These are phyloP conservation scores for Nomada goodeniana DNA, from an alignment of 2,888 invertebrate species.

Conservation along the genomic window DNA sequence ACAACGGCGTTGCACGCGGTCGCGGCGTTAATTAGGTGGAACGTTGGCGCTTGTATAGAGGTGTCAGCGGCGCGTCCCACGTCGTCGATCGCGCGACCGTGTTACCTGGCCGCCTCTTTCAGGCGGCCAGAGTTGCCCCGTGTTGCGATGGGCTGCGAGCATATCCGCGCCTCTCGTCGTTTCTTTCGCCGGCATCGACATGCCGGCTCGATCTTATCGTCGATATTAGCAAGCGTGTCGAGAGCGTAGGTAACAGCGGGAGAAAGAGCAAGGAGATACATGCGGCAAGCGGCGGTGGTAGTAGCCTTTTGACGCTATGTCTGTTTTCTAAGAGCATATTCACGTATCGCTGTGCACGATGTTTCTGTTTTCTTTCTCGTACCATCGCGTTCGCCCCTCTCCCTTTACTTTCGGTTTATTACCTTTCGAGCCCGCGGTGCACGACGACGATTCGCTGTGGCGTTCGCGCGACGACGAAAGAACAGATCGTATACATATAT, in stretches of 20 bases:
- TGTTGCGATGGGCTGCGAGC: conserved; percentile 35
- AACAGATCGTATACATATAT: not conserved
- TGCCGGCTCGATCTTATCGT: conserved; percentile 73
- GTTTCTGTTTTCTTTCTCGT: not conserved
- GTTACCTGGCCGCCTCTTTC: conserved; percentile 16
- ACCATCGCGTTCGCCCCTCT: too few relatives aligned
- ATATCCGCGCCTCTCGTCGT: conserved; percentile 39
- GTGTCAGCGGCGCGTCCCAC: conserved; percentile 59
- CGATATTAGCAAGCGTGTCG: conserved; percentile 76
- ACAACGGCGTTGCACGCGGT: conserved; percentile 61
- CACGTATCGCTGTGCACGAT: not conserved
- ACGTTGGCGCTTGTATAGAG: conserved; percentile 52
- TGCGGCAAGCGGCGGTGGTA: not conserved
- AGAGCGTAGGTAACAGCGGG: conserved; percentile 63
- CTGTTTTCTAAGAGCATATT: not conserved
- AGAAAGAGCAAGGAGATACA: conserved; percentile 24
- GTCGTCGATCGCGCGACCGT: conserved; percentile 45
- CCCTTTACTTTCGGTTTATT: too few relatives aligned
- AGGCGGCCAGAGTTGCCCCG: not conserved
- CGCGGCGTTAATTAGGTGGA: conserved; percentile 64
- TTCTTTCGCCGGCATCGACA: conserved; percentile 54
- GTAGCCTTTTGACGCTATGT: not conserved
- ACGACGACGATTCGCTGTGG: too few relatives aligned
- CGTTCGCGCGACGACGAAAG: not conserved
- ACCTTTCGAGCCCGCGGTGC: too few relatives aligned